phyloP scores from a whole-genome alignment of 1,140 invertebrate genomes.

The Drosophila athabasca region DNA sequence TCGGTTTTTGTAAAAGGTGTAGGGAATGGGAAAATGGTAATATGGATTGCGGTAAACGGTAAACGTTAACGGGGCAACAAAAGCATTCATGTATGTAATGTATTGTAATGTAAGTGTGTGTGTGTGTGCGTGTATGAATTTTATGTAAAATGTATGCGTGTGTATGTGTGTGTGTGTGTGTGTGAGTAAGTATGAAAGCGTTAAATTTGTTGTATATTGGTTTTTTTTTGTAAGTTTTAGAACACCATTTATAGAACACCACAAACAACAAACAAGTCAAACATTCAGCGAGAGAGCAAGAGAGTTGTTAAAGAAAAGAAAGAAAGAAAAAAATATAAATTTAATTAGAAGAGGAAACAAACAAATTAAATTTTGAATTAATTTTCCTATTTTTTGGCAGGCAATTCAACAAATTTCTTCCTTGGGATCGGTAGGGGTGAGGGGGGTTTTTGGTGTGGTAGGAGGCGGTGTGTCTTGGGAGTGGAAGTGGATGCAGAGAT shows the following conservation, averaged over 20 bases:
- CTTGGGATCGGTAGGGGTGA: neutral
- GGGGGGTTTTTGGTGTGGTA: neutral
- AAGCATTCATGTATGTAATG: conserved; percentile 63
- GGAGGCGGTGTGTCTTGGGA: neutral
- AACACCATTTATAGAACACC: conserved; percentile 71
- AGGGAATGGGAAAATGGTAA: too few relatives aligned
- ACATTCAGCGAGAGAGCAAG: conserved; percentile 74
- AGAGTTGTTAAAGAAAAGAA: conserved; percentile 51
- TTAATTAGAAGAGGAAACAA: conserved; percentile 26
- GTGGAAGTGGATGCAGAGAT: neutral
- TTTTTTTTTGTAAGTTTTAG: conserved; percentile 39
- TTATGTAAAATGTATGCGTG: conserved; percentile 11
- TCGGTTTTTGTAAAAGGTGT: neutral
- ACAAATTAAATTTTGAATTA: conserved; percentile 61
- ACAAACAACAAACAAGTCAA: conserved; percentile 81
- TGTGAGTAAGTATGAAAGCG: conserved; percentile 73
- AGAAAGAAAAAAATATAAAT: conserved; percentile 37
- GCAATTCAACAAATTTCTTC: conserved; percentile 7
- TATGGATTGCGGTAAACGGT: conserved; percentile 40
- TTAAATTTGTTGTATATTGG: conserved; percentile 61
- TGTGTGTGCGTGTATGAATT: conserved; percentile 18
- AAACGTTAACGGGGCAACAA: conserved; percentile 67
- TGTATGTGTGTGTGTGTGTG: conserved; percentile 23
- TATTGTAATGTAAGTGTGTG: neutral
- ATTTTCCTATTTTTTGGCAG: conserved; percentile 36